phyloP scores from a whole-genome alignment of 2,888 invertebrate species.

The Orthonevra nobilis region DNA sequence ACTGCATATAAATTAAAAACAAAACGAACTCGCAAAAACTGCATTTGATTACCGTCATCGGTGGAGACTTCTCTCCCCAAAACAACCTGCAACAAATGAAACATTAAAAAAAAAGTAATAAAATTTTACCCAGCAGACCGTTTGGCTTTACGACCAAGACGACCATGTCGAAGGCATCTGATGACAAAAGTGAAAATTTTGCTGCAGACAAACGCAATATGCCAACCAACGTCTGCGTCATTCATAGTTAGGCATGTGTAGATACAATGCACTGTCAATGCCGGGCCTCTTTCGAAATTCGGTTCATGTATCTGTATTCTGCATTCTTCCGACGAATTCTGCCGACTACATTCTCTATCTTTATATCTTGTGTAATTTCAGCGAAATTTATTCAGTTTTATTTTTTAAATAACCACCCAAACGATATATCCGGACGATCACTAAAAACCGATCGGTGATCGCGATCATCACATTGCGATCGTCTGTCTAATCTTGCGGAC shows the following conservation, averaged over 20 bases:
- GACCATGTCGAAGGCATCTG: not conserved
- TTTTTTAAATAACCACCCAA: conserved; percentile 25
- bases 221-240: no score
- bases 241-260: no score
- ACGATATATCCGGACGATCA: conserved; percentile 23
- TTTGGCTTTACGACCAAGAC: conserved; percentile 11
- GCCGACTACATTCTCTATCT: not conserved
- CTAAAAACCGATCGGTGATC: conserved; percentile 7
- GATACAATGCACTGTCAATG: not conserved
- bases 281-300: conserved; percentile 40
- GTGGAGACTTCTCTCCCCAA: not conserved
- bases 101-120: conserved; percentile 11
- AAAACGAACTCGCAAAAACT: conserved; percentile 9
- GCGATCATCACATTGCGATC: conserved; percentile 12
- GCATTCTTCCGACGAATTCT: conserved; percentile 33
- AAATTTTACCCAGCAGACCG: conserved; percentile 8
- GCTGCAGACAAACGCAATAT: no score
- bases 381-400: conserved; percentile 28
- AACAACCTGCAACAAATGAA: conserved; percentile 15
- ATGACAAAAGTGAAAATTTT: no score
- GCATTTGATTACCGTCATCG: conserved; percentile 34
- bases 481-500: conserved; percentile 34
- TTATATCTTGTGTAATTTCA: not conserved
- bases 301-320: conserved; percentile 11
- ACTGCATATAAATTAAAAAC: not conserved